Percentiles rank a stretch among this genome's conserved stretches.
Conservation (phyloP, 2,113 vertebrate species). For the Phyllopteryx taeniolatus region DNA sequence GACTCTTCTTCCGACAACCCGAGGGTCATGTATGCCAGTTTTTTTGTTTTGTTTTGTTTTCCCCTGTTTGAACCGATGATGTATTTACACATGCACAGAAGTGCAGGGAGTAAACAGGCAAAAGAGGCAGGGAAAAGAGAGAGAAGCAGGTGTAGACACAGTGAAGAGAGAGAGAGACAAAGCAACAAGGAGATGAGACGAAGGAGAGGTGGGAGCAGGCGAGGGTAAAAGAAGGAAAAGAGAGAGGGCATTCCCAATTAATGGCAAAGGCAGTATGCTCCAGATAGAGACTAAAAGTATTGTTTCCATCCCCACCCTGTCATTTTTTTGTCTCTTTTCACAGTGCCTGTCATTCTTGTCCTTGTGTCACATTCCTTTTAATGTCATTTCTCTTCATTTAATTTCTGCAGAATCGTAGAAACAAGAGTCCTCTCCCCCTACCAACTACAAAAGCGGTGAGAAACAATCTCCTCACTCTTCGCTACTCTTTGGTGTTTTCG, state of each 20-base stretch:
- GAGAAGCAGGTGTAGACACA: conserved; percentile 1
- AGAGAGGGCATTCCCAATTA: conserved; percentile 39
- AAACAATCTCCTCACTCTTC: conserved; percentile 52
- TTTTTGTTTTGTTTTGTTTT: conserved; percentile 33
- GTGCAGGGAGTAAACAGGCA: not conserved
- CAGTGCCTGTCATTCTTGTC: conserved; percentile 48
- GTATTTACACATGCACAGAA: not conserved
- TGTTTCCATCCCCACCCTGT: conserved; percentile 27
- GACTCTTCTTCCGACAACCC: conserved; percentile 53
- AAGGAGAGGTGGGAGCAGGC: not conserved
- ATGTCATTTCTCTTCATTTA: conserved; percentile 46
- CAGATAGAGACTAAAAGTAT: conserved; percentile 31
- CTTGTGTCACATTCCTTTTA: conserved; percentile 52
- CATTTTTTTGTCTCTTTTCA: conserved; percentile 34
- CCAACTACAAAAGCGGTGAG: conserved; percentile 50
- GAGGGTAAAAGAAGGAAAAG: not conserved
- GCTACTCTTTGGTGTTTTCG: conserved; percentile 19
- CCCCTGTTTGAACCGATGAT: conserved; percentile 4
- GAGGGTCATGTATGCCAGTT: conserved; percentile 31
- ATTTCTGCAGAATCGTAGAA: conserved; percentile 41
- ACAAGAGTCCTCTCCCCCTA: conserved; percentile 28
- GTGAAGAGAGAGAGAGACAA: conserved; percentile 6
- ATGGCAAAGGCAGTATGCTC: conserved; percentile 25
- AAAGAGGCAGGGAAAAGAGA: not conserved
- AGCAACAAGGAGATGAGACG: conserved; percentile 2